A percentile compares a stretch with the other conserved stretches of the same genome.
phyloP scores from a whole-genome alignment of 2,888 invertebrate species.

The Brachyptera risi region DNA sequence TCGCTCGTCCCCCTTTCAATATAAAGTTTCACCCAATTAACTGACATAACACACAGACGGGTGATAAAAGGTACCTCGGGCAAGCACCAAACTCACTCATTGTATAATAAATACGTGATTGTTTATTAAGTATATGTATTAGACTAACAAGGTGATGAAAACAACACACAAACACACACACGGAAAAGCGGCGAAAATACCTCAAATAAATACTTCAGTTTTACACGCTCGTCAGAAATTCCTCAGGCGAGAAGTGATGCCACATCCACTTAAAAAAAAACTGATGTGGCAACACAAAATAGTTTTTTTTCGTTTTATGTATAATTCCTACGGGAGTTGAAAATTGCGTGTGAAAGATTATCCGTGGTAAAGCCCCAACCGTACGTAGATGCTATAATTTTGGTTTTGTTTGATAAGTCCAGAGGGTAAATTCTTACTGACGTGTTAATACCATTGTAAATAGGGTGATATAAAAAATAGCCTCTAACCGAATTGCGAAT shows the following conservation, averaged over 20 bases:
- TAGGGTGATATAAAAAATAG: too few species aligned
- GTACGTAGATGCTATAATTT: constrained; percentile 4
- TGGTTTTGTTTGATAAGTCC: neutral
- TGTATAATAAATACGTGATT: neutral
- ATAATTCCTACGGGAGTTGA: neutral
- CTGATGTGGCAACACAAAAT: too few species aligned
- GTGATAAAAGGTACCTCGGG: neutral
- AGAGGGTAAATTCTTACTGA: neutral
- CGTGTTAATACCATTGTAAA: too few species aligned
- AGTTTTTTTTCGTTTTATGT: neutral
- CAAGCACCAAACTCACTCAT: neutral
- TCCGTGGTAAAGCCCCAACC: neutral
- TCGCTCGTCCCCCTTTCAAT: constrained; percentile 9
- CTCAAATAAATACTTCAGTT: neutral
- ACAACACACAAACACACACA: neutral
- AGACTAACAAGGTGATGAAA: constrained; percentile 24
- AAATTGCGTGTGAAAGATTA: constrained; percentile 5
- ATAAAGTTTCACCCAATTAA: constrained; percentile 7
- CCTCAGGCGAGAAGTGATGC: neutral
- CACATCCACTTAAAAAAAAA: neutral
- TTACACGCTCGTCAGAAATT: neutral
- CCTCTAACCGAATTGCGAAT: too few species aligned
- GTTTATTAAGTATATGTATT: constrained; percentile 21
- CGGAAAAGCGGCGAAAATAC: neutral
- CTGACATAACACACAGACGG: neutral